Evolutionary conservation across 2,888 invertebrate genomes (phyloP).

Genomic region (Megastigmus dorsalis): DNA sequence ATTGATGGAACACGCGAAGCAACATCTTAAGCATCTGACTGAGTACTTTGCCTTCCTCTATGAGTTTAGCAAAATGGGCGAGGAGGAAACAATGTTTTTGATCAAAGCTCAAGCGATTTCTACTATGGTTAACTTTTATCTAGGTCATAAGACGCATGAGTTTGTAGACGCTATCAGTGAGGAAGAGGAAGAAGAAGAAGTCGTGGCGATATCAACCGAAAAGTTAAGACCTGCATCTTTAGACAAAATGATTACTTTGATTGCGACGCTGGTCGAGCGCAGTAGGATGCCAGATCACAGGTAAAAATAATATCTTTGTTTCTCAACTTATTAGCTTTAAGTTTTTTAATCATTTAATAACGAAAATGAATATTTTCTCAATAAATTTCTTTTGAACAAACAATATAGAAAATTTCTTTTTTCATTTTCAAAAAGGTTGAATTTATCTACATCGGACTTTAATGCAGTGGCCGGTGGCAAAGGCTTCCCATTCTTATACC

Average conservation of each 20-base stretch:
- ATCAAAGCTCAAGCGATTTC: conserved; percentile 91
- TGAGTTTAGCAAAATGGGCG: conserved; percentile 96
- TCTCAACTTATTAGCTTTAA: not conserved
- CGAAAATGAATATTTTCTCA: too few species aligned
- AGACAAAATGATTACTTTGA: conserved; percentile 96
- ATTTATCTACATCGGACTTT: conserved; percentile 86
- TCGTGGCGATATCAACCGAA: conserved; percentile 80
- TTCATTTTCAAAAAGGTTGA: conserved; percentile 75
- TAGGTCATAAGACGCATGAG: conserved; percentile 87
- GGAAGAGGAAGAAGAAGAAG: conserved; percentile 83
- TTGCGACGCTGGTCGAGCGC: conserved; percentile 91
- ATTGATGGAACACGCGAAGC: conserved; percentile 91
- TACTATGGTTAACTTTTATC: conserved; percentile 93
- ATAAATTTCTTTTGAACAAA: not conserved
- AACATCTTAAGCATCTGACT: conserved; percentile 89
- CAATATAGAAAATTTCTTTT: not conserved
- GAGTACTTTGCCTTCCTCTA: conserved; percentile 94
- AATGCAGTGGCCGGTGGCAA: conserved; percentile 90
- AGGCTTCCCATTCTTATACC: conserved; percentile 95
- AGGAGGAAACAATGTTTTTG: conserved; percentile 92
- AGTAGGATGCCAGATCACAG: conserved; percentile 85
- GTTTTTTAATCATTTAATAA: too few species aligned
- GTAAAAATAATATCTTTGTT: conserved; percentile 45
- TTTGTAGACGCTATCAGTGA: conserved; percentile 84
- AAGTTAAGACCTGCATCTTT: conserved; percentile 92